These are phyloP conservation scores for Chrysolina oricalcia DNA, from an alignment of 2,888 invertebrate species.

Conservation along the genomic window DNA sequence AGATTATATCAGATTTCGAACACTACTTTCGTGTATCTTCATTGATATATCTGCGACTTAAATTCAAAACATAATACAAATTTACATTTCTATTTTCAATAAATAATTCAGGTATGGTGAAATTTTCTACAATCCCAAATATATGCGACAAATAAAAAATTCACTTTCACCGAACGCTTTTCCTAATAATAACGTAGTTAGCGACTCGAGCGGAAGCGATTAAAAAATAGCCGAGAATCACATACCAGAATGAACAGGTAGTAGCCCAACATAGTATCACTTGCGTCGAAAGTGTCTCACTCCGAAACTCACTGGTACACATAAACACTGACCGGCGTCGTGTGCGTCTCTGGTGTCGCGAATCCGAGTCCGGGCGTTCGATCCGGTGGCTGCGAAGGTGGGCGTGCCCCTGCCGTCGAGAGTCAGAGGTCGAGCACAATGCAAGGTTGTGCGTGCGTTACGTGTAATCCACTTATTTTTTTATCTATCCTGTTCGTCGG, in stretches of 20 bases:
- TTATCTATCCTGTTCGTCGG: slow-evolving; percentile 33
- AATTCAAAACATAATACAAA: too few species aligned
- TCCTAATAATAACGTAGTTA: not conserved
- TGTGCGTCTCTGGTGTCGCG: slow-evolving; percentile 23
- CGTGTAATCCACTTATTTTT: slow-evolving; percentile 39
- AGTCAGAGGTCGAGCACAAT: slow-evolving; percentile 56
- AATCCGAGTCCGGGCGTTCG: slow-evolving; percentile 51
- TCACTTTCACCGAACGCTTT: not conserved
- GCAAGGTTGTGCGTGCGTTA: slow-evolving; percentile 54
- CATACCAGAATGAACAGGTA: slow-evolving; percentile 51
- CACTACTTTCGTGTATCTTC: too few species aligned
- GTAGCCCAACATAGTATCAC: slow-evolving; percentile 46
- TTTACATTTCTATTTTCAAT: too few species aligned
- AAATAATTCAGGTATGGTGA: too few species aligned
- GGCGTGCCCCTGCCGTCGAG: slow-evolving; percentile 55
- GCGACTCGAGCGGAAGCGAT: not conserved
- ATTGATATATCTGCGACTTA: too few species aligned
- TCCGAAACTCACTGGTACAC: slow-evolving; percentile 20
- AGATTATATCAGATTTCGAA: too few species aligned
- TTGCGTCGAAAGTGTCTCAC: slow-evolving; percentile 20
- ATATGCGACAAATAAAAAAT: not conserved
- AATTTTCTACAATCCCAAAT: not conserved
- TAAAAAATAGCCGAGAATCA: slow-evolving; percentile 23
- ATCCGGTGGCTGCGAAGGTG: slow-evolving; percentile 53
- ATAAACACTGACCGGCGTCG: slow-evolving; percentile 26